Evolutionary conservation across 2,888 invertebrate species (phyloP), one percentile per base, ranked within the genome.

Genomic region (Sphaeridia pumilis): DNA sequence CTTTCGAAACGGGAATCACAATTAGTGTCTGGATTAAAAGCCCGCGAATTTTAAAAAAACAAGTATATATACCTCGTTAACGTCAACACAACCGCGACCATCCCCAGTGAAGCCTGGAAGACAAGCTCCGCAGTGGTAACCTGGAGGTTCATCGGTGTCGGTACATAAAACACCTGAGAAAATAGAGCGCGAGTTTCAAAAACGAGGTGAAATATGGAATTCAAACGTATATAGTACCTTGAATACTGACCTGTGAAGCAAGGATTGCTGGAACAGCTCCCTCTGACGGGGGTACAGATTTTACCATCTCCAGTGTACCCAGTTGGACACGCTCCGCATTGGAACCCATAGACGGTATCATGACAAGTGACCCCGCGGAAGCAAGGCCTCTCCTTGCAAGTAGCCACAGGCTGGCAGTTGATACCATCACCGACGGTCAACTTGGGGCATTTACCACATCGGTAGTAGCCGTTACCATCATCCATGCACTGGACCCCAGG

Each of bases 51-150:
- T 14, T 10, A 31, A 14, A 14, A 14, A 31, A 31, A 10, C 14
- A 31, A 31, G 31, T 10, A 12, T 38, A 5, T 38, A 38, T 43
- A 50, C 49, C 34, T 51, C 50, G 72, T 88, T 87, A 52, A 85
- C 78, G 68, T 88, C 89, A 58, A 82, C 75, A 66, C 85, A 86
- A 61, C 78, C 79, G 1, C 79, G 70, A 2, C 85, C 84, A 67
- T 84, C 83, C 1, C 84, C 88, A 20, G 82, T 81, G 73, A 85
- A 88, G 0, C 87, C 87, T 17, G 50, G 44, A 44, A 51, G 44
- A 25, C 50, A 51, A 17, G 44, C 14, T 2, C 50, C 50, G 20
- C 50, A 51, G 3, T 45, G 44, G 34, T 45, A 51, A 7, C 50
- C 50, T 17, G 50, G 50, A 17, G 44, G 36, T 20, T 51, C 50